Evolutionary conservation across 2,113 vertebrate genomes (phyloP).

Genomic region (Microcebus jonahi): DNA sequence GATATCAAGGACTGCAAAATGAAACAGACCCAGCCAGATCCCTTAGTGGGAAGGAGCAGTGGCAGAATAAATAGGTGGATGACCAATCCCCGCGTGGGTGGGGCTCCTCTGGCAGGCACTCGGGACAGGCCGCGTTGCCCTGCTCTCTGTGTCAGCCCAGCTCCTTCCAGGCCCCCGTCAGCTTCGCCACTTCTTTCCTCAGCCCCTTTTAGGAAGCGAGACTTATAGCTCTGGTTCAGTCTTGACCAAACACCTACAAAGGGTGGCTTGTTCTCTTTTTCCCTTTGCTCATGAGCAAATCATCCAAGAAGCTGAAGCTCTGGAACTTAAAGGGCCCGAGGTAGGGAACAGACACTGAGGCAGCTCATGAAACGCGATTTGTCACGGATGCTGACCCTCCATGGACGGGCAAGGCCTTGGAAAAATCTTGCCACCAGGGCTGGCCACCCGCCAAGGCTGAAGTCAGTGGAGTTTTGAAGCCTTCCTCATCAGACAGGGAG

Average conservation of each 20-base stretch:
- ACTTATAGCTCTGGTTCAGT: conserved; percentile 42
- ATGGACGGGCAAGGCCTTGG: conserved; percentile 46
- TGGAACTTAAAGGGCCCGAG: conserved; percentile 55
- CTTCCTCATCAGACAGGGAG: conserved; percentile 35
- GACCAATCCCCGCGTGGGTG: neutral
- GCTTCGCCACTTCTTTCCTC: conserved; percentile 6
- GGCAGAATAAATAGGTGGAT: conserved; percentile 54
- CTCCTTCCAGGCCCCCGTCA: neutral
- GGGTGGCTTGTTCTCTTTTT: conserved; percentile 59
- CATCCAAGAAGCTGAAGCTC: conserved; percentile 63
- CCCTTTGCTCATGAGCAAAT: conserved; percentile 57
- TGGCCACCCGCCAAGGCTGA: conserved; percentile 67
- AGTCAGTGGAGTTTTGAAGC: conserved; percentile 49
- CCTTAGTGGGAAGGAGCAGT: neutral
- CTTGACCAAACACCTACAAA: conserved; percentile 67
- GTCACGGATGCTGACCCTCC: conserved; percentile 58
- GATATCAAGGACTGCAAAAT: conserved; percentile 33
- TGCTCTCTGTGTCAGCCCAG: neutral
- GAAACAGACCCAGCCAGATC: conserved; percentile 15
- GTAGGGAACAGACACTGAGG: conserved; percentile 57
- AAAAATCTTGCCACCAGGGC: conserved; percentile 58
- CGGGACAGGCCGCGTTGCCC: neutral
- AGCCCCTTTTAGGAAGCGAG: conserved; percentile 40
- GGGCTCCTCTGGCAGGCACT: neutral
- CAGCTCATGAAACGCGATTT: conserved; percentile 53